Conservation (phyloP, 1,140 invertebrate species). For the Hycleus phaleratus region DNA sequence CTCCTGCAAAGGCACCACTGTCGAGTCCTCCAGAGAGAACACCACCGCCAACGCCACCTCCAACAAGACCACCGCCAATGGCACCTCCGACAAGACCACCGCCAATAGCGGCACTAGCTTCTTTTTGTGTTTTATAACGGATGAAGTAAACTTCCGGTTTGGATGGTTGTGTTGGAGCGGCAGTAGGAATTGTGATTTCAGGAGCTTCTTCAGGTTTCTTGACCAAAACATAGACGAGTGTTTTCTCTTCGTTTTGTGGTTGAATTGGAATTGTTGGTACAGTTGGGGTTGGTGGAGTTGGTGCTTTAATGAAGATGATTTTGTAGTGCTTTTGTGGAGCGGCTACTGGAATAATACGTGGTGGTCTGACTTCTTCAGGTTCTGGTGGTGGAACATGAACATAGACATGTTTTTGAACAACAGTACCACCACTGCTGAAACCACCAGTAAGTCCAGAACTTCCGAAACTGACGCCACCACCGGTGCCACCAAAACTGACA, state of each 20-base stretch:
- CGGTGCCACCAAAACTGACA: not conserved
- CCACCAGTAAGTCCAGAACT: not conserved
- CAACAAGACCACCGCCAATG: conserved; percentile 4
- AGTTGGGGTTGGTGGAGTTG: conserved; percentile 67
- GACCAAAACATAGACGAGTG: conserved; percentile 74
- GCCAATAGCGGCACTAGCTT: not conserved
- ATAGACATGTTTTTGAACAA: conserved; percentile 72
- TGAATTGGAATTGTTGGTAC: conserved; percentile 65
- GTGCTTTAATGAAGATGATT: conserved; percentile 80
- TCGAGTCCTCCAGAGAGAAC: conserved; percentile 1
- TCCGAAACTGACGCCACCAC: not conserved
- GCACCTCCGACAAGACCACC: not conserved
- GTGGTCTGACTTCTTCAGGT: conserved; percentile 52
- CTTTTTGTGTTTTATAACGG: conserved; percentile 66
- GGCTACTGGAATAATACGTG: conserved; percentile 47
- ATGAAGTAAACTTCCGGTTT: conserved; percentile 82
- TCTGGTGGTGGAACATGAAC: conserved; percentile 65
- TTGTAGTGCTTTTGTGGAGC: conserved; percentile 79
- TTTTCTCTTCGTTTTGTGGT: conserved; percentile 76
- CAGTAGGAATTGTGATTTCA: conserved; percentile 65
- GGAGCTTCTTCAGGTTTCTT: conserved; percentile 77
- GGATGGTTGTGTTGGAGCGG: conserved; percentile 68
- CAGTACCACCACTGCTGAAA: conserved; percentile 38
- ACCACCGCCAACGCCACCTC: not conserved
- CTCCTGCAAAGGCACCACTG: not conserved